phyloP scores from a whole-genome alignment of 2,888 invertebrate species.

The Luffia ferchaultella region DNA sequence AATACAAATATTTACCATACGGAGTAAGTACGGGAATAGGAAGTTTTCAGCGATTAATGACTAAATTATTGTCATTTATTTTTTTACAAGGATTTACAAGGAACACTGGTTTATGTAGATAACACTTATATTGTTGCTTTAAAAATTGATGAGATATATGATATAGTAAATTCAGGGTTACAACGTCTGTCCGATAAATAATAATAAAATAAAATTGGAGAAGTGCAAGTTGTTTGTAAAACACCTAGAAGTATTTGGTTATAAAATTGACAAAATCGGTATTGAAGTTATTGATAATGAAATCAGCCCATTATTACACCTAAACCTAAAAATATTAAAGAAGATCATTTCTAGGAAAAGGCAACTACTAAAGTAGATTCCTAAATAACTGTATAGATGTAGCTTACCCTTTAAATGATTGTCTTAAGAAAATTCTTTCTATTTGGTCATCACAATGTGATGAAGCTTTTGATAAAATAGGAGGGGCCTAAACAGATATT shows the following conservation, averaged over 20 bases:
- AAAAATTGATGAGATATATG: conserved; percentile 7
- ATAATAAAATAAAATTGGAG: conserved; percentile 9
- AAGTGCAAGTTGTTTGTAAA: too few species aligned
- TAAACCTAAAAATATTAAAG: too few species aligned
- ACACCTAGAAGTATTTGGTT: too few species aligned
- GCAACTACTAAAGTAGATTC: too few species aligned
- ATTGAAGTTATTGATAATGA: too few species aligned
- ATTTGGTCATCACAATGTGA: not conserved
- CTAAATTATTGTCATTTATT: conserved; percentile 5
- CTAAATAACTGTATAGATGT: too few species aligned
- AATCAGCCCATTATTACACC: too few species aligned
- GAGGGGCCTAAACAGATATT: not conserved
- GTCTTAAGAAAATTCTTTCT: not conserved
- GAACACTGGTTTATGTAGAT: too few species aligned
- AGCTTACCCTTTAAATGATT: not conserved
- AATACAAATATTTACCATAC: conserved; percentile 11
- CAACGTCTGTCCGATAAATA: conserved; percentile 3
- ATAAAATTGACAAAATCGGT: conserved; percentile 10
- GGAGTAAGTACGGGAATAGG: conserved; percentile 12
- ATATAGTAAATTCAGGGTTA: too few species aligned
- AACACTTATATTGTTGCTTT: too few species aligned
- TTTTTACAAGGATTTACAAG: not conserved
- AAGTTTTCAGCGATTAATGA: conserved; percentile 13
- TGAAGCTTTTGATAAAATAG: not conserved
- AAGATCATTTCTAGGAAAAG: too few species aligned